A percentile compares a stretch with the other conserved stretches of the same genome.
phyloP scores from a whole-genome alignment of 2,888 invertebrate genomes.

The Synanthedon tipuliformis region DNA sequence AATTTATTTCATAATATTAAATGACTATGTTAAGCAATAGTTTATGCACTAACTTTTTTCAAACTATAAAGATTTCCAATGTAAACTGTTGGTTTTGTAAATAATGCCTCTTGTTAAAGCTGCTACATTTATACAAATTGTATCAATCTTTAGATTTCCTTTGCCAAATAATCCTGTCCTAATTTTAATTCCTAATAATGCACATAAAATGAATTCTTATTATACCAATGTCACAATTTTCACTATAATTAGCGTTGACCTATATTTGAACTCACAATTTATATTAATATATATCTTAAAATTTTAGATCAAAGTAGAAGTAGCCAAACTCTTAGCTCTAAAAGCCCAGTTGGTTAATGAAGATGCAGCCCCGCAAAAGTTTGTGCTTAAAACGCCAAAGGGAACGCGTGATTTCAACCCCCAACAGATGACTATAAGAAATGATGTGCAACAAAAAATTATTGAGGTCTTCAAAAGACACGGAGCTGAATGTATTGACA shows the following conservation, averaged over 20 bases:
- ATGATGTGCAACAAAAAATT: conserved; percentile 87
- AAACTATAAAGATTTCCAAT: too few relatives aligned
- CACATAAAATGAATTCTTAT: conserved; percentile 2
- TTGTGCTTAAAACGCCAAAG: conserved; percentile 90
- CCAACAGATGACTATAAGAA: conserved; percentile 93
- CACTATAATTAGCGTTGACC: too few relatives aligned
- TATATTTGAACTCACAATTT: background rate
- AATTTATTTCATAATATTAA: too few relatives aligned
- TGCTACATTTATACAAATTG: too few relatives aligned
- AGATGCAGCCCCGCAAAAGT: conserved; percentile 77
- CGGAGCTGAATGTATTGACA: conserved; percentile 98
- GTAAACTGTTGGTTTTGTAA: too few relatives aligned
- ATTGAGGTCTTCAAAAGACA: conserved; percentile 92
- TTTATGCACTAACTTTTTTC: too few relatives aligned
- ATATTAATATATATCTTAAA: conserved; percentile 3
- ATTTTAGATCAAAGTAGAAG: conserved; percentile 85
- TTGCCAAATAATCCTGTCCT: too few relatives aligned
- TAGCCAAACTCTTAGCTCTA: conserved; percentile 81
- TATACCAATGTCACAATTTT: too few relatives aligned
- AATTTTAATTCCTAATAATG: too few relatives aligned
- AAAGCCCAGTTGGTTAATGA: conserved; percentile 78
- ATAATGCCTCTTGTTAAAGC: too few relatives aligned
- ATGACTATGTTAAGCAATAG: too few relatives aligned
- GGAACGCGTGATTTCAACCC: conserved; percentile 96
- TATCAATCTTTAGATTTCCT: too few relatives aligned